These are phyloP conservation scores for Xerus inauris DNA, from an alignment of 2,113 vertebrate species.

Conservation along the genomic window DNA sequence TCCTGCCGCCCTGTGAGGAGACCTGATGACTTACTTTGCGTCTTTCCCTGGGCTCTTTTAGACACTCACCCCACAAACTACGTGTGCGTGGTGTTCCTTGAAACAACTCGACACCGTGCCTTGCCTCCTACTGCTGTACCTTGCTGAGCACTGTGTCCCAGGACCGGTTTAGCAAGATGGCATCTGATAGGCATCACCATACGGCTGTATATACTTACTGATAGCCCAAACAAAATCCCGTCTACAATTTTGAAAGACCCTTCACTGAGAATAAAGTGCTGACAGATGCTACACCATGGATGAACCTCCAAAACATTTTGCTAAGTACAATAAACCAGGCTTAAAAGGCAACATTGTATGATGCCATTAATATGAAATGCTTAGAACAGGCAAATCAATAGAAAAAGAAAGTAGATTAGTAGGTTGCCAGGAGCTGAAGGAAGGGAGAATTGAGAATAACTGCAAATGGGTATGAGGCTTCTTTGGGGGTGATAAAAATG, in stretches of 20 bases:
- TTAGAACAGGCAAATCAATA: constrained; percentile 55
- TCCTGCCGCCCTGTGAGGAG: background rate
- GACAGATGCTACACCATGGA: background rate
- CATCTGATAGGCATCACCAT: background rate
- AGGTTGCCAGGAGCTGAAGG: background rate
- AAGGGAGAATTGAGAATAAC: background rate
- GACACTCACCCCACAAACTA: background rate
- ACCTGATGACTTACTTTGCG: background rate
- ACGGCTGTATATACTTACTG: background rate
- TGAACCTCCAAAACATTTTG: constrained; percentile 17
- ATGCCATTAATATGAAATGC: constrained; percentile 56
- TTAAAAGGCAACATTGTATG: background rate
- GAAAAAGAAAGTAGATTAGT: constrained; percentile 54
- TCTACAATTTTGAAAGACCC: background rate
- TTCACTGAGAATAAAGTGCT: background rate
- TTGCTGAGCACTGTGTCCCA: background rate
- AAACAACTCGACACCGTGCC: background rate
- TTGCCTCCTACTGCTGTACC: background rate
- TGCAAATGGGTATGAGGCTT: constrained; percentile 59
- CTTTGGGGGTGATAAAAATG: constrained; percentile 22
- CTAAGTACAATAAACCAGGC: constrained; percentile 21
- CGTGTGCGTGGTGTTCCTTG: background rate
- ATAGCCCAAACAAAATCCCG: constrained; percentile 14
- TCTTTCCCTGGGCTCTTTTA: background rate
- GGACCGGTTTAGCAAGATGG: background rate